Evolutionary conservation across 2,797 vertebrate species (phyloP), one percentile per base, ranked within the genome.

Genomic region (Triplophysa bombifrons): DNA sequence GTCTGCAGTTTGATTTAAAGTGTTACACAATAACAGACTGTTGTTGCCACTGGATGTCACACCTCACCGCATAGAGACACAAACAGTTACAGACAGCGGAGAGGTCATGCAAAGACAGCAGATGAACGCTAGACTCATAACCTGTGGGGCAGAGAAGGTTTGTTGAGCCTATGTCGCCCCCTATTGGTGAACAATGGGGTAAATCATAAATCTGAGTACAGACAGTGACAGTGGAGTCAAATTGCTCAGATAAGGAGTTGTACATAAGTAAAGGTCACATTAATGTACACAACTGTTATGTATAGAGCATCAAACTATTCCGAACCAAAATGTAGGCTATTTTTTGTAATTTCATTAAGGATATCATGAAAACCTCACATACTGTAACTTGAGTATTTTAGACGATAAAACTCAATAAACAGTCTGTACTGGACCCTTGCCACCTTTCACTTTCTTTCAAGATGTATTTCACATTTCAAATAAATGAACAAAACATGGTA

Each of bases 141-240:
- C 46, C 67, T 44, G 25, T 3, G 58, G 71, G 70, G 25, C 10
- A 51, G 50, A 68, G 17, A 61, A 25, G 46, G 38, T 82, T 83
- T 79, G 55, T 77, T 81, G 55, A 72, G 70, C 72, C 53, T 70
- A 79, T 88, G 85, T 83, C 87, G 81, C 85, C 87, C 76, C 82
- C 86, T 69, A 65, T 76, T 88, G 87, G 86, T 76, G 13, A 60
- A 13, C 5, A 71, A 17, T 50, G 12, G 34, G 27, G 67, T 71
- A 9, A 14, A 50, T 11, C 48, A 11, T 50, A 50, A 13, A 13
- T 46, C 34, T 22, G 7, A 50, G 25, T 16, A 16, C 9, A 11
- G 44, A 46, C 16, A 50, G 17, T 48, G 13, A 70, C 25, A 56
- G 20, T 46, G 38, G 34, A 50, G 67, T 63, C 9, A 27, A 46